Percentiles rank a stretch among this genome's conserved stretches.
phyloP scores from a whole-genome alignment of 2,888 invertebrate species.

The Lycaena phlaeas region DNA sequence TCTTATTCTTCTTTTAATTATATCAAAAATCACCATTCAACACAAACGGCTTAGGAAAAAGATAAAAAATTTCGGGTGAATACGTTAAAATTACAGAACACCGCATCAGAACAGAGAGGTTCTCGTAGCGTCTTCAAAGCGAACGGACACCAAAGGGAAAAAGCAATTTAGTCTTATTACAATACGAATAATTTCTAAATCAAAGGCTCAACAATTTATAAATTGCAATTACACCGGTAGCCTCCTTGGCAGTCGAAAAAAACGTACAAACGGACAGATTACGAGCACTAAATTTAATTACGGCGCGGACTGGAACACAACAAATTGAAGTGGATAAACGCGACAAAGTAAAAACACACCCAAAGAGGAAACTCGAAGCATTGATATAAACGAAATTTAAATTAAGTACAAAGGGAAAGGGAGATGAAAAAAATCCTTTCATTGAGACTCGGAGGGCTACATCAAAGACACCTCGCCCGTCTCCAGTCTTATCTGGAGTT shows the following conservation, averaged over 20 bases:
- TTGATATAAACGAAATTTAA: slow-evolving; percentile 75
- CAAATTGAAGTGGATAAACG: slow-evolving; percentile 72
- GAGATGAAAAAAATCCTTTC: slow-evolving; percentile 73
- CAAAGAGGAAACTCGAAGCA: slow-evolving; percentile 70
- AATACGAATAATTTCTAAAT: slow-evolving; percentile 47
- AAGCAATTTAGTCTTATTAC: slow-evolving; percentile 43
- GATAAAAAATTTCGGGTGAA: neutral
- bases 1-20: no score
- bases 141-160: slow-evolving; percentile 29
- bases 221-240: slow-evolving; percentile 64
- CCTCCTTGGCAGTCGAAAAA: slow-evolving; percentile 37
- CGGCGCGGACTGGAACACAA: slow-evolving; percentile 68
- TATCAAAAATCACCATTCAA: neutral
- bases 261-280: slow-evolving; percentile 57
- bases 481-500: slow-evolving; percentile 69
- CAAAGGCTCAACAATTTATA: slow-evolving; percentile 62
- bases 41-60: neutral
- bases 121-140: slow-evolving; percentile 19
- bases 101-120: slow-evolving; percentile 12
- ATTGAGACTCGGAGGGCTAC: slow-evolving; percentile 69
- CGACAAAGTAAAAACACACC: slow-evolving; percentile 72
- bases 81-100: slow-evolving; percentile 14
- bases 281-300: slow-evolving; percentile 72
- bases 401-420: slow-evolving; percentile 72
- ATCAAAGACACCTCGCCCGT: slow-evolving; percentile 65